Base-by-base conservation (phyloP, 2,888 invertebrate species). In the Stenolophus ochropezus region DNA sequence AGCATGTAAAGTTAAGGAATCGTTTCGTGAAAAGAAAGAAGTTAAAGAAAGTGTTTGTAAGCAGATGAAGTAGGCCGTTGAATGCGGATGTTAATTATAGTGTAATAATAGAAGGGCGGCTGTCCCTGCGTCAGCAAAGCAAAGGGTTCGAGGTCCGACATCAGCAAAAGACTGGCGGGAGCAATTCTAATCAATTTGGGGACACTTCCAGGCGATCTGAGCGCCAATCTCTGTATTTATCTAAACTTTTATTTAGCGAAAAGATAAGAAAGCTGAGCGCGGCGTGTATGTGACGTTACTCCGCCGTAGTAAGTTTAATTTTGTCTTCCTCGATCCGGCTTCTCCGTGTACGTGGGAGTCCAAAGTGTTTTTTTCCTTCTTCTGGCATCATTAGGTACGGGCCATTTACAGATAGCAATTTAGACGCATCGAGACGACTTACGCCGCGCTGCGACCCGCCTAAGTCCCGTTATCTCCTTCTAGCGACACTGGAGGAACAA, bases 131-230 rank as follows among this genome's bases (percentile, higher is more conserved):
- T 56, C 16, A 25, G 58, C 33, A 27, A 56, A 56, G 71, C 75
- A 53, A 20, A 58, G 33, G 58, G 16, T 11, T 53, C 53, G 49
- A 0, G 16, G 53, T 53, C 75, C n/a, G n/a, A 73, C 23, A 18
- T 73, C 73, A 73, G 73, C 73, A 51, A 73, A 75, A 75, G 53
- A 75, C 77, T 58, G 42, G n/a, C 74, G 27, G 49, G 85, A 85
- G 85, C 86, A 87, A 87, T 89, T 89, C 88, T 89, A 89, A 89
- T 89, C 89, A 89, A 89, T 89, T 89, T 87, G 84, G 83, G 86
- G 87, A 87, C 88, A 89, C 89, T 89, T 86, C 83, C 86, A 86
- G 86, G 14, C 87, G 87, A 88, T 88, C 88, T 88, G 85, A 86
- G 85, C 86, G 83, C 85, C 86, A 88, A 88, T 89, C 88, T 87